A percentile compares a stretch with the other conserved stretches of the same genome.
These are phyloP conservation scores for Amphipyra tragopoginis DNA, from an alignment of 2,888 invertebrate genomes.

Conservation along the genomic window DNA sequence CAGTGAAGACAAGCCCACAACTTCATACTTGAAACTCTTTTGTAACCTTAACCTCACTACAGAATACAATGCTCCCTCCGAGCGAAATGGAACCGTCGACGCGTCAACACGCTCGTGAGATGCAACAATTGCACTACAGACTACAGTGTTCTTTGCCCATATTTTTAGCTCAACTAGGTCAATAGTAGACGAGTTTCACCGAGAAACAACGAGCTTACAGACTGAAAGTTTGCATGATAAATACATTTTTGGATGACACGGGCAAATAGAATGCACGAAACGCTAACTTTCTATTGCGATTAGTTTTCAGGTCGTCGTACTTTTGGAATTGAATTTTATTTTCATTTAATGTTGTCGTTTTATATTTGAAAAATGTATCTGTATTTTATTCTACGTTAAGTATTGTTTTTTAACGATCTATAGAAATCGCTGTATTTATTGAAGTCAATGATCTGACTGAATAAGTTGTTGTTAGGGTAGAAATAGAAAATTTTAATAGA, in stretches of 20 bases:
- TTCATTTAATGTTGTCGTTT: constrained; percentile 6
- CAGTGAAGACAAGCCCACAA: too few species aligned
- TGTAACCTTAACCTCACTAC: constrained; percentile 30
- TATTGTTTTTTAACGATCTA: neutral
- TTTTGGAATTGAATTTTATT: constrained; percentile 33
- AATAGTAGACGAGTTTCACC: constrained; percentile 48
- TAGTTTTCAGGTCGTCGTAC: constrained; percentile 47
- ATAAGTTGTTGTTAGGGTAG: neutral
- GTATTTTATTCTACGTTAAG: neutral
- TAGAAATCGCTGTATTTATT: neutral
- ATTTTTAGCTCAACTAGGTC: constrained; percentile 68
- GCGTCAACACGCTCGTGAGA: constrained; percentile 26
- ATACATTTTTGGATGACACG: constrained; percentile 24
- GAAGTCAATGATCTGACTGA: too few species aligned
- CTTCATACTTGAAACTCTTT: neutral
- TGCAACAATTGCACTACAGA: constrained; percentile 52
- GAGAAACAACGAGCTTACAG: constrained; percentile 42
- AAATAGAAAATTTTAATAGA: neutral
- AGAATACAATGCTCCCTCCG: constrained; percentile 34
- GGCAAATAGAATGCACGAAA: constrained; percentile 32
- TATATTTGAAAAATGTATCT: neutral
- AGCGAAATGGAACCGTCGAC: constrained; percentile 10
- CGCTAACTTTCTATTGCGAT: constrained; percentile 46
- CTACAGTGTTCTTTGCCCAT: constrained; percentile 50
- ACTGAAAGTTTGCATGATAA: constrained; percentile 46